phyloP scores from a whole-genome alignment of 1,140 invertebrate species.

The Megalonaias nervosa region DNA sequence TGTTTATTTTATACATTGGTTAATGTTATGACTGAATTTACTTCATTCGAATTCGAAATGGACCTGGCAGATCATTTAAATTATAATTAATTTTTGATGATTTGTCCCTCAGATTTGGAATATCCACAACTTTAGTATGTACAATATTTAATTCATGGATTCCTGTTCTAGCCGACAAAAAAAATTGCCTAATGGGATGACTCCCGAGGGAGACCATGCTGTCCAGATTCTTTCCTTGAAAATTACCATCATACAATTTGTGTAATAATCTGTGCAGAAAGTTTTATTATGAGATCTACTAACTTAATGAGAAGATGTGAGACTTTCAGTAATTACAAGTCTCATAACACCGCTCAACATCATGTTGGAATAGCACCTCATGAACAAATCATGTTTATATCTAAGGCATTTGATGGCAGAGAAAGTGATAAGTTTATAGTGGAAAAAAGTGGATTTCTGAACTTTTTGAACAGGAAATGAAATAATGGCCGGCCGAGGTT shows the following conservation, averaged over 20 bases:
- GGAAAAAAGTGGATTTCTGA: slow-evolving; percentile 39
- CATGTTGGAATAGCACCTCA: slow-evolving; percentile 59
- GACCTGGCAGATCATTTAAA: no score
- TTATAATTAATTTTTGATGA: no score
- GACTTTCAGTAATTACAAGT: slow-evolving; percentile 44
- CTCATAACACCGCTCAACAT: slow-evolving; percentile 52
- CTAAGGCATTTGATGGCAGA: slow-evolving; percentile 55
- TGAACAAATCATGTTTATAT: slow-evolving; percentile 58
- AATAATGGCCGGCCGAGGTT: slow-evolving; percentile 23
- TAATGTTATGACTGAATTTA: no score
- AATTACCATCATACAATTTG: slow-evolving; percentile 29
- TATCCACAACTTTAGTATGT: no score
- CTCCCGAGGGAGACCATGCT: slow-evolving; percentile 20
- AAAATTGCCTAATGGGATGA: slow-evolving; percentile 12
- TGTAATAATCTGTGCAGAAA: slow-evolving; percentile 37
- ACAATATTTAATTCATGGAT: no score
- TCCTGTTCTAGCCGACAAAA: no score
- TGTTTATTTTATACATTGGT: no score
- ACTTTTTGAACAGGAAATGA: slow-evolving; percentile 17
- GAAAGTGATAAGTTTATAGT: slow-evolving; percentile 55
- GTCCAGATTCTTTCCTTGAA: slow-evolving; percentile 20
- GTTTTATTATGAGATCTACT: slow-evolving; percentile 38
- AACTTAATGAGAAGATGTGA: slow-evolving; percentile 14
- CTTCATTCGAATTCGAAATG: no score
- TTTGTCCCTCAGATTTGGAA: no score